phyloP scores from a whole-genome alignment of 2,888 invertebrate genomes.

The Sericinus montela region DNA sequence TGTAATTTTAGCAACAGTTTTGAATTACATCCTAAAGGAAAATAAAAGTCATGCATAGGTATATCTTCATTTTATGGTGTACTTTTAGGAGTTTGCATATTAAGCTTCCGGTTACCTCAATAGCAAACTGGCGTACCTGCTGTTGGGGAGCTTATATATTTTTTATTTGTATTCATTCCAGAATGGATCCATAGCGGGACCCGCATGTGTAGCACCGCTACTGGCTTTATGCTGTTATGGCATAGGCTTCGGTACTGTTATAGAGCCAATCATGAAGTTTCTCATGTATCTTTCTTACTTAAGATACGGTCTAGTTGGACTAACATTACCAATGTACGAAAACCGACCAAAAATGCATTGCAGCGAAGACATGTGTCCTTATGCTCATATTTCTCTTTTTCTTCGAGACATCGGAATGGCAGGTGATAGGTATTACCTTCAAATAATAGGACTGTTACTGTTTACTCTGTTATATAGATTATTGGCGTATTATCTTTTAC shows the following conservation, averaged over 20 bases:
- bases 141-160: no score
- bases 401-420: conserved; percentile 82
- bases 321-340: conserved; percentile 75
- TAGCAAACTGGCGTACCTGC: no score
- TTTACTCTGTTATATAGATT: conserved; percentile 76
- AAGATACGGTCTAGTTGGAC: conserved; percentile 83
- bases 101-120: no score
- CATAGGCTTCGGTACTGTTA: conserved; percentile 76
- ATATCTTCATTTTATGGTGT: no score
- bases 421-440: conserved; percentile 62
- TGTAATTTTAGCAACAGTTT: no score
- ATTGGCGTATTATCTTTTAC: conserved; percentile 74
- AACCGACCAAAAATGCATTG: conserved; percentile 80
- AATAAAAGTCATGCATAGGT: no score
- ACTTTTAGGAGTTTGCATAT: no score
- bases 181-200: conserved; percentile 80
- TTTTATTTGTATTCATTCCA: conserved; percentile 35
- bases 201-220: conserved; percentile 73
- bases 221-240: conserved; percentile 79
- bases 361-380: conserved; percentile 64
- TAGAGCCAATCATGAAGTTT: conserved; percentile 70
- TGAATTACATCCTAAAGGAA: no score
- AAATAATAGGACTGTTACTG: conserved; percentile 74
- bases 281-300: conserved; percentile 80
- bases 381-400: conserved; percentile 78